Conservation (phyloP, 2,797 vertebrate genomes). For the Paguma larvata region DNA sequence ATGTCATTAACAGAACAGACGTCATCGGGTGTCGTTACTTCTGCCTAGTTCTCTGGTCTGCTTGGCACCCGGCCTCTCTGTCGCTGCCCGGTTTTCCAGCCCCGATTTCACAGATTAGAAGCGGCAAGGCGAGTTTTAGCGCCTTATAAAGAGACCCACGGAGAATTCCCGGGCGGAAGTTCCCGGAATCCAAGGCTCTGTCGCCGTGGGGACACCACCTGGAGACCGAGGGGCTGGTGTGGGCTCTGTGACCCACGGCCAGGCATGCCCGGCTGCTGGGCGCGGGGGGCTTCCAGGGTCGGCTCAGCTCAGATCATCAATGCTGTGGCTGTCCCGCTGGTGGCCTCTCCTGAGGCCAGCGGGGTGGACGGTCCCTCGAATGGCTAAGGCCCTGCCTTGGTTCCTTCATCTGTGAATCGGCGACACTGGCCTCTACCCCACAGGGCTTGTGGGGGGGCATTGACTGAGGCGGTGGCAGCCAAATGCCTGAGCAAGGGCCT, state of each 20-base stretch:
- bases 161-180: background rate
- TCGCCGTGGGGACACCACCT: background rate
- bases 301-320: background rate
- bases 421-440: background rate
- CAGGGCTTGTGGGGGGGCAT: background rate
- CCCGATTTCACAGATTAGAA: background rate
- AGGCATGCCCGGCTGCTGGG: background rate
- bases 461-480: background rate
- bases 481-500: background rate
- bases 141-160: background rate
- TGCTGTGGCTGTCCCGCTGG: background rate
- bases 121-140: background rate
- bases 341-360: background rate
- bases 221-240: background rate
- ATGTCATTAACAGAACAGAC: background rate
- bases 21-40: background rate
- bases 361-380: background rate
- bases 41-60: background rate
- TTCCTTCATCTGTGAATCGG: background rate
- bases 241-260: rapidly evolving
- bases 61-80: background rate
- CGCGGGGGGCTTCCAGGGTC: rapidly evolving
- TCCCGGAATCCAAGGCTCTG: background rate
- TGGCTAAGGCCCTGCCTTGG: background rate
- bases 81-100: background rate